Evolutionary conservation across 2,797 vertebrate species (phyloP).

Genomic region (Coccyzus lansbergi): DNA sequence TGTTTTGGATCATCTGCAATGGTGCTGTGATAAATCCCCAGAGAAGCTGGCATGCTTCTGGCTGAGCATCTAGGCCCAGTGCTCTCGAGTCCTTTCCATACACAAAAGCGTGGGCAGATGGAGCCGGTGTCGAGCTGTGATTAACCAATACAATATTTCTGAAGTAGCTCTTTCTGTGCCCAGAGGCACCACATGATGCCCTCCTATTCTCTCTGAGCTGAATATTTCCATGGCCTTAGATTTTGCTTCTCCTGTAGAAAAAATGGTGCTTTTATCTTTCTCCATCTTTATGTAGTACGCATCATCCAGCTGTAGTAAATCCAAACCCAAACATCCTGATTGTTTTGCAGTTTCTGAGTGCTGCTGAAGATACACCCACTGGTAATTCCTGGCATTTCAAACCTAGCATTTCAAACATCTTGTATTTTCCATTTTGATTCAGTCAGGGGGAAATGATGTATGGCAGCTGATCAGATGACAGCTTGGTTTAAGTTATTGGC

Average conservation of each 20-base stretch:
- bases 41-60: accelerated
- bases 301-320: neutral
- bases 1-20: neutral
- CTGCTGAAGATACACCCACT: constrained; percentile 6
- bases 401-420: constrained; percentile 53
- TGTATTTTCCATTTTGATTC: constrained; percentile 67
- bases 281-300: neutral
- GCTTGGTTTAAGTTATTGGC: constrained; percentile 66
- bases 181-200: neutral
- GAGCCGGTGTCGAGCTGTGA: neutral
- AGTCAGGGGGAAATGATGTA: constrained; percentile 55
- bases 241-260: neutral
- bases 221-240: neutral
- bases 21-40: neutral
- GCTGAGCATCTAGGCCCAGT: accelerated
- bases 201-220: neutral
- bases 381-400: constrained; percentile 55
- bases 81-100: neutral
- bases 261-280: neutral
- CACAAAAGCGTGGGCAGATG: neutral
- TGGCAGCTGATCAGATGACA: constrained; percentile 65
- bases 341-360: constrained; percentile 30
- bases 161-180: neutral
- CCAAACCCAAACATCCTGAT: neutral
- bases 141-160: neutral